Conservation (phyloP, 2,888 invertebrate genomes). For the Endomychus coccineus region DNA sequence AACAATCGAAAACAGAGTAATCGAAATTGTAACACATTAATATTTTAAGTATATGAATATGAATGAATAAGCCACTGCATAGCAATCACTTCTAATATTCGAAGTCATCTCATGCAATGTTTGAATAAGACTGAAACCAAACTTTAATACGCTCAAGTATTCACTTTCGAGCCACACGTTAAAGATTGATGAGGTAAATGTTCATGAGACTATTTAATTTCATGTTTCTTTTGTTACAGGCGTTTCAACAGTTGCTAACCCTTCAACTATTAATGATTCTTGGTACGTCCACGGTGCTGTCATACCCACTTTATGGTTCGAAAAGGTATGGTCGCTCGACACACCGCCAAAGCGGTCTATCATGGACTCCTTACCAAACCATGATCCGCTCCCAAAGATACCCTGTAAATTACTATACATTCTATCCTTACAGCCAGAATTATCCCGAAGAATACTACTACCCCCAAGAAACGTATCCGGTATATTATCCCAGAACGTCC, state of each 20-base stretch:
- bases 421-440: constrained; percentile 47
- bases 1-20: too few species aligned
- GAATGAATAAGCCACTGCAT: too few species aligned
- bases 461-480: constrained; percentile 31
- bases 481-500: constrained; percentile 43
- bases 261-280: constrained; percentile 35
- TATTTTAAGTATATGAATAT: too few species aligned
- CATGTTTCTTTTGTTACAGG: constrained; percentile 32
- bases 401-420: constrained; percentile 43
- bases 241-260: constrained; percentile 33
- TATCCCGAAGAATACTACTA: constrained; percentile 51
- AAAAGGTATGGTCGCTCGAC: constrained; percentile 39
- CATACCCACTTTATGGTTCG: constrained; percentile 41
- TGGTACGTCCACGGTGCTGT: constrained; percentile 27
- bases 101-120: too few species aligned
- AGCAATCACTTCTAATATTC: too few species aligned
- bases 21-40: too few species aligned
- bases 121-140: too few species aligned
- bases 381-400: constrained; percentile 42
- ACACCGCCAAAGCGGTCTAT: constrained; percentile 10
- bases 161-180: too few species aligned
- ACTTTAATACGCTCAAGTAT: too few species aligned
- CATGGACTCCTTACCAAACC: constrained; percentile 33
- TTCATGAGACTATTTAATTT: too few species aligned
- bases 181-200: too few species aligned